Percentiles rank a stretch among this genome's conserved stretches.
Evolutionary conservation across 2,797 vertebrate genomes (phyloP).

Genomic region (Micromesistius poutassou): DNA sequence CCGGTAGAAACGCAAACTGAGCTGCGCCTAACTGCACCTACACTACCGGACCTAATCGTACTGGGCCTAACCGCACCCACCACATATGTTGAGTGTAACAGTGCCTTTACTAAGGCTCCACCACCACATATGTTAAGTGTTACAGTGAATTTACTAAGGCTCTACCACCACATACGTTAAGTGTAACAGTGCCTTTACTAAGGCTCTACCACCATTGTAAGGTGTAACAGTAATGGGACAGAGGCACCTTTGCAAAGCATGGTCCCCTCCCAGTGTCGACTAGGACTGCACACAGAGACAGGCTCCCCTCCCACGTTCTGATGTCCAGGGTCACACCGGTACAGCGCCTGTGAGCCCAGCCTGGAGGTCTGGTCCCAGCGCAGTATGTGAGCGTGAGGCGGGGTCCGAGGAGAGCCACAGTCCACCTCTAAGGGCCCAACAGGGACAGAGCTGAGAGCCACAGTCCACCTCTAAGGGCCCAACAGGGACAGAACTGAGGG

Average conservation of each 20-base stretch:
- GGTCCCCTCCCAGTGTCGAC: slow-evolving; percentile 56
- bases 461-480: too few relatives aligned
- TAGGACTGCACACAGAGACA: slow-evolving; percentile 51
- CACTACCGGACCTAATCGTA: too few relatives aligned
- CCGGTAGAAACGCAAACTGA: too few relatives aligned
- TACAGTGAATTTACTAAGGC: background rate
- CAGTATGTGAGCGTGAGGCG: slow-evolving; percentile 67
- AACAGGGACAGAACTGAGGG: too few relatives aligned
- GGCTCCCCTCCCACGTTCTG: slow-evolving; percentile 55
- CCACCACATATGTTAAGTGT: too few relatives aligned
- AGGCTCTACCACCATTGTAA: background rate
- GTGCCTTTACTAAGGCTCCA: too few relatives aligned
- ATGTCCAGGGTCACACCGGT: slow-evolving; percentile 77
- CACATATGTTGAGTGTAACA: too few relatives aligned
- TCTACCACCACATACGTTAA: background rate
- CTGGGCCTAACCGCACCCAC: too few relatives aligned
- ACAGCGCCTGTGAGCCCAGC: slow-evolving; percentile 67
- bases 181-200: too few relatives aligned
- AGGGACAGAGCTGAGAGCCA: too few relatives aligned
- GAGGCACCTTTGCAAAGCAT: slow-evolving; percentile 65
- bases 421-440: too few relatives aligned
- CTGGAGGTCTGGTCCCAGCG: slow-evolving; percentile 73
- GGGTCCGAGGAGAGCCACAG: slow-evolving; percentile 73
- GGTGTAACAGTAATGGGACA: background rate
- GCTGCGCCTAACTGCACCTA: too few relatives aligned